Base-by-base conservation (phyloP, 2,113 vertebrate genomes). In the Zosterops japonicus region DNA sequence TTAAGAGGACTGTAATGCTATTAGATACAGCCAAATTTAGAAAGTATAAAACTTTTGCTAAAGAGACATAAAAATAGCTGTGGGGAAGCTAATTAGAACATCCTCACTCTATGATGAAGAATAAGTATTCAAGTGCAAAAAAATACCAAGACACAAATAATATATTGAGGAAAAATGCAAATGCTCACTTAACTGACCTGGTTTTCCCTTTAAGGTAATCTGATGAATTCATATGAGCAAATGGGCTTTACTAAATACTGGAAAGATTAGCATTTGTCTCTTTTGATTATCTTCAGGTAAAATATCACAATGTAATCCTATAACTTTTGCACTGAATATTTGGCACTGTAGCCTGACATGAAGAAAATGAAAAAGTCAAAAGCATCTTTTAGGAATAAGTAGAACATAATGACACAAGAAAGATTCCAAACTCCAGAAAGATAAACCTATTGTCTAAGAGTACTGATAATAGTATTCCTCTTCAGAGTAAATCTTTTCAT, bases 231-330 rank as follows among this genome's bases (percentile, higher is more conserved):
- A 88, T 33, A 83, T 69, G 65, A 90, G 69, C 56, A 94, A 97
- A 92, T 68, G 29, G n/a, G 36, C 79, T 95, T 95, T 88, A 87
- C 29, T 87, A 93, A 96, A 72, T 72, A 84, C 82, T 87, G 92
- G 87, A 68, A 89, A 94, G 87, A 96, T 97, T 96, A 97, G 59
- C 95, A 93, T 89, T 93, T 91, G 68, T 96, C 95, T 91, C 89
- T 83, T 87, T 91, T 88, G 55, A 96, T 96, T 97, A 92, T 49
- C 67, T 80, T 93, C 83, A 83, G 81, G 83, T 93, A 96, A 97
- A 98, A 95, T 88, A 95, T 90, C 86, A 94, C 59, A 89, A 76
- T 77, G 61, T 95, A 97, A 97, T 94, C 92, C 92, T 81, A 35
- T 95, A 79, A 96, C 74, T 97, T 97, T 74, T 95, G 72, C 79